These are phyloP conservation scores for Papilio gigon DNA, from an alignment of 2,888 invertebrate genomes.

Conservation along the genomic window DNA sequence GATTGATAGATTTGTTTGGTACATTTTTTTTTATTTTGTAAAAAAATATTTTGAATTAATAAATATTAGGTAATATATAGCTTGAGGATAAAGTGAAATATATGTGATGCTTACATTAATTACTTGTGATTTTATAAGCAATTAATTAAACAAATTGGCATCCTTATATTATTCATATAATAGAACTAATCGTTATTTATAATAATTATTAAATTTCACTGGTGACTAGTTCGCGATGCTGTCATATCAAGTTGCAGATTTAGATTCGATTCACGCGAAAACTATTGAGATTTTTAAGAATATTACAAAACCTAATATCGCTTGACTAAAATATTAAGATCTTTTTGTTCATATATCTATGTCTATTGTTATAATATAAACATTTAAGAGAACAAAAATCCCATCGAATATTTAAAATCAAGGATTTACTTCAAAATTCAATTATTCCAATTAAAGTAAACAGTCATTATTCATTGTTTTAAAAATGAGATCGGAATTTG, in stretches of 20 bases:
- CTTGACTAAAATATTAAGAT: neutral
- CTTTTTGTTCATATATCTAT: neutral
- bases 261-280: neutral
- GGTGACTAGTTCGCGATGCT: neutral
- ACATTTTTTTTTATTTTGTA: neutral
- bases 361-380: neutral
- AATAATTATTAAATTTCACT: neutral
- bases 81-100: too few species aligned
- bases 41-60: neutral
- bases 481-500: neutral
- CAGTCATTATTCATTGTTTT: conserved; percentile 7
- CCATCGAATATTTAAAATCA: neutral
- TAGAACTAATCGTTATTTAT: neutral
- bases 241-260: neutral
- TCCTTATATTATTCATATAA: neutral
- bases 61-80: neutral
- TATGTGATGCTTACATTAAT: too few species aligned
- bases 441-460: neutral
- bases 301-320: neutral
- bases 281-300: neutral
- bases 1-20: neutral
- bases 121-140: too few species aligned
- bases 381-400: neutral
- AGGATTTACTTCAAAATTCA: neutral
- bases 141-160: too few species aligned